Percentiles rank a stretch among this genome's conserved stretches.
Evolutionary conservation across 2,113 vertebrate genomes (phyloP).

Genomic region (Oriolus oriolus): DNA sequence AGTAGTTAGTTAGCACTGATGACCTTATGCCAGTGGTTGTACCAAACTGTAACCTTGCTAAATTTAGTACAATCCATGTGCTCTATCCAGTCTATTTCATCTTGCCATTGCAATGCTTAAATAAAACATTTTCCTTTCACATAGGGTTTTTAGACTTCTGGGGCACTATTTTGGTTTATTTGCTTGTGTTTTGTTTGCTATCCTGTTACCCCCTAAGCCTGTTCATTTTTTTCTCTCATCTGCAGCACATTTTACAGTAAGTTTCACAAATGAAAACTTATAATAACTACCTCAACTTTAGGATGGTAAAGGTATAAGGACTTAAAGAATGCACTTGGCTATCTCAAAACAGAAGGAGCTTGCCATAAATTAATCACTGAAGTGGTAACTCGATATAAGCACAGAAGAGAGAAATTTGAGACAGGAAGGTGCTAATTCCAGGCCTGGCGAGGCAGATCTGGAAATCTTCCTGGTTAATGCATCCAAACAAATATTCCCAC

Average conservation of each 20-base stretch:
- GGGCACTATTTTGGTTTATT: not conserved
- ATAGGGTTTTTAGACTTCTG: not conserved
- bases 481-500: not conserved
- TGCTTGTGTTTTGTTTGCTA: not conserved
- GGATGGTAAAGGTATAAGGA: not conserved
- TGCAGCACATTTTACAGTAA: not conserved
- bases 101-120: not conserved
- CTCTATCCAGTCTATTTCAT: not conserved
- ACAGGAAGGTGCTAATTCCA: not conserved
- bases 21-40: not conserved
- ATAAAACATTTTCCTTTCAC: not conserved
- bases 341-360: not conserved
- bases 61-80: not conserved
- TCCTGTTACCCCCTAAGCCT: not conserved
- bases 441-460: fast-evolving
- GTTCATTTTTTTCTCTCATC: not conserved
- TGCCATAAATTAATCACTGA: fast-evolving
- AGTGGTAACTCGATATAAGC: not conserved
- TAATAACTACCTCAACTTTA: not conserved
- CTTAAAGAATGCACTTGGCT: not conserved
- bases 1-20: not conserved
- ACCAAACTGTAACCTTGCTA: not conserved
- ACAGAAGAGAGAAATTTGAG: not conserved
- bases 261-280: not conserved
- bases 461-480: not conserved